Evolutionary conservation across 2,797 vertebrate genomes (phyloP).

Genomic region (Siniperca scherzeri): DNA sequence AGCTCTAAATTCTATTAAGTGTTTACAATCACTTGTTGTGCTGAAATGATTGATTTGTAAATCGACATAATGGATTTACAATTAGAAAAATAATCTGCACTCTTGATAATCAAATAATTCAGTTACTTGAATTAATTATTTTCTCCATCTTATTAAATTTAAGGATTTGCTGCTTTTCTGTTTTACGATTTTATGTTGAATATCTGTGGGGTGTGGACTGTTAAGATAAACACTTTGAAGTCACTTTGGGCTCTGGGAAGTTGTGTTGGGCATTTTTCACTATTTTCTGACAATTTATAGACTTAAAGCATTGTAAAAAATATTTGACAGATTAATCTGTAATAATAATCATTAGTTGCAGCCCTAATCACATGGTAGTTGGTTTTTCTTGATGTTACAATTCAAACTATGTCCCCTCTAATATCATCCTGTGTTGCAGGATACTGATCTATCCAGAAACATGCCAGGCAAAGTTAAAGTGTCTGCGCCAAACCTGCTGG

Average conservation of each 20-base stretch:
- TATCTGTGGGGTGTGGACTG: not conserved
- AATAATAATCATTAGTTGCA: not conserved
- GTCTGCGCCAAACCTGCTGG: conserved; percentile 94
- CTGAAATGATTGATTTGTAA: not conserved
- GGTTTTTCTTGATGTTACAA: not conserved
- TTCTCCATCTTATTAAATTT: not conserved
- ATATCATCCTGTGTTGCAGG: conserved; percentile 81
- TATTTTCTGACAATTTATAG: not conserved
- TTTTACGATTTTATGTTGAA: not conserved
- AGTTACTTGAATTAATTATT: too few relatives aligned
- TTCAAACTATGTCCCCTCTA: not conserved
- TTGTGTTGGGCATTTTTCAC: not conserved
- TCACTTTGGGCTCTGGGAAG: too few relatives aligned
- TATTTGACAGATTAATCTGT: not conserved
- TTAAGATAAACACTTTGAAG: too few relatives aligned
- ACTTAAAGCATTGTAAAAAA: not conserved
- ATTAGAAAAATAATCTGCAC: not conserved
- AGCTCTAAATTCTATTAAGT: too few relatives aligned
- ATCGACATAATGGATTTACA: not conserved
- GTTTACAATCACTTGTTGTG: not conserved
- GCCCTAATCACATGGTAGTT: not conserved
- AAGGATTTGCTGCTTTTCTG: not conserved
- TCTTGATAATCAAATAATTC: not conserved
- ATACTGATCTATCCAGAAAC: conserved; percentile 95
- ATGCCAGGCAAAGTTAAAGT: conserved; percentile 98